phyloP scores from a whole-genome alignment of 1,140 invertebrate genomes.

The Bombus impatiens region DNA sequence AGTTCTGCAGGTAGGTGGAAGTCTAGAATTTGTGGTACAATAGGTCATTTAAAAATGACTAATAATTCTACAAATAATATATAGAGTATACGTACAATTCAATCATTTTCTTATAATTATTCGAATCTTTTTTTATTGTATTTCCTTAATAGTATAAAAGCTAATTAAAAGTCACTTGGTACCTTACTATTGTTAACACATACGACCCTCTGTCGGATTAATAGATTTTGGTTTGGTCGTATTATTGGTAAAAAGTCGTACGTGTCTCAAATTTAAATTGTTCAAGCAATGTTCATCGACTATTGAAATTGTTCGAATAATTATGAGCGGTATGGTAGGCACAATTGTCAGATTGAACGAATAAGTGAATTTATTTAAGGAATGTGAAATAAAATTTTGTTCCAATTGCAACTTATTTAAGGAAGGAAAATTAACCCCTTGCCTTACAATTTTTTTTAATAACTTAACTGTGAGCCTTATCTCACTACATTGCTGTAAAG shows the following conservation, averaged over 20 bases:
- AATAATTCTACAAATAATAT: not conserved
- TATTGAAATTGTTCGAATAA: too few relatives aligned
- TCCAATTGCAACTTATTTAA: not conserved
- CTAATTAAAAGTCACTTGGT: not conserved
- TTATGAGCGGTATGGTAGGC: too few relatives aligned
- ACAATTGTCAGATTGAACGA: too few relatives aligned
- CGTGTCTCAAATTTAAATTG: not conserved
- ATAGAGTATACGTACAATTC: not conserved
- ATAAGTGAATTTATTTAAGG: too few relatives aligned
- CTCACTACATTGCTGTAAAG: not conserved
- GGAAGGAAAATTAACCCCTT: not conserved
- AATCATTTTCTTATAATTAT: too few relatives aligned
- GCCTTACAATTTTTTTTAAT: not conserved
- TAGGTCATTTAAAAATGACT: not conserved
- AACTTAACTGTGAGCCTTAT: not conserved
- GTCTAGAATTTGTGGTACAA: too few relatives aligned
- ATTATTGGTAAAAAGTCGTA: not conserved
- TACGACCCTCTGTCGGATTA: not conserved
- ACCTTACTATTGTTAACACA: not conserved
- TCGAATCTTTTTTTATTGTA: not conserved
- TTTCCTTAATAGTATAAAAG: not conserved
- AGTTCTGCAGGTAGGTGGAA: conserved; percentile 81
- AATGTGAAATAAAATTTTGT: not conserved
- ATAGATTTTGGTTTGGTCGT: not conserved
- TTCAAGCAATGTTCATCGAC: too few relatives aligned